phyloP scores from a whole-genome alignment of 2,797 vertebrate species.

The Buphagus erythrorhynchus region DNA sequence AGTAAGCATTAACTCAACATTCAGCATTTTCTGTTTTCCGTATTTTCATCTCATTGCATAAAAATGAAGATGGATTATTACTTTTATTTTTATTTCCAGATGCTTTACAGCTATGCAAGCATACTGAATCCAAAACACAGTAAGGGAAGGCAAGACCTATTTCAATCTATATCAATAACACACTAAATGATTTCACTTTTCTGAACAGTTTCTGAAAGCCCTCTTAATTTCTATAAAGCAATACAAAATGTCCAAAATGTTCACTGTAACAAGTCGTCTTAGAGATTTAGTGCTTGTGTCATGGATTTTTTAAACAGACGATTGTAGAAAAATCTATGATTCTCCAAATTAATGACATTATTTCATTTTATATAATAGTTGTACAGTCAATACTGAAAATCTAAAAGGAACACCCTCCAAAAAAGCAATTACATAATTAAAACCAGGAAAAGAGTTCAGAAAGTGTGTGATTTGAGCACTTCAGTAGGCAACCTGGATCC shows the following conservation, averaged over 20 bases:
- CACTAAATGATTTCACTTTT: background rate
- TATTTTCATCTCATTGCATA: background rate
- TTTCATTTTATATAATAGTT: background rate
- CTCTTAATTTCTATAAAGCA: background rate
- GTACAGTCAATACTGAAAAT: background rate
- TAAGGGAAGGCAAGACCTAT: background rate
- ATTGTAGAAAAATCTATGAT: background rate
- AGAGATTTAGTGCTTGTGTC: background rate
- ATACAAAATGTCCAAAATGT: background rate
- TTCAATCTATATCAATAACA: background rate
- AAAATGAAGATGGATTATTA: background rate
- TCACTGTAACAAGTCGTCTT: background rate
- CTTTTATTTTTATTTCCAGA: background rate
- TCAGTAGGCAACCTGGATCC: background rate
- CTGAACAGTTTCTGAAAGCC: background rate
- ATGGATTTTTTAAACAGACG: background rate
- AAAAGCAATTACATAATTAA: background rate
- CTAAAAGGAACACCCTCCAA: background rate
- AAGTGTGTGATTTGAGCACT: background rate
- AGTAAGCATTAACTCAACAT: background rate
- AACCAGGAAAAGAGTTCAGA: background rate
- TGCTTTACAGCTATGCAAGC: background rate
- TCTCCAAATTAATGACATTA: background rate
- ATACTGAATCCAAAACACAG: background rate
- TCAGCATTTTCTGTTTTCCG: background rate